Base-by-base conservation (phyloP, 2,113 vertebrate species). In the Sialia sialis region DNA sequence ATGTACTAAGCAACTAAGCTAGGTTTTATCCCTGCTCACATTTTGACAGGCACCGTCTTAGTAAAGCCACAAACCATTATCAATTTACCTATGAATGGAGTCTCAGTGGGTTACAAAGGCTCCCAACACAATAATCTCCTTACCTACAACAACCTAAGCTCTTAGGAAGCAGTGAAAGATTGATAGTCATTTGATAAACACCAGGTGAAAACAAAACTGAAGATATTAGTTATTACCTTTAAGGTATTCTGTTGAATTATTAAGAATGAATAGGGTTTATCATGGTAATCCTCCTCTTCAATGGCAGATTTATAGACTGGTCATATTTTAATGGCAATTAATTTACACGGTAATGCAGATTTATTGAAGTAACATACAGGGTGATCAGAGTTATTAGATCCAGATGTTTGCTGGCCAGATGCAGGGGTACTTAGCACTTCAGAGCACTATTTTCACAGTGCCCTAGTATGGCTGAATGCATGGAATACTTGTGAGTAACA, bases 321-420 rank as follows among this genome's bases (percentile, higher is more conserved):
- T 81, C 63, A 63, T 74, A 66, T 77, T 86, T 84, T 70, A 93
- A 84, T 64, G 43, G 51, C 41, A 93, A 93, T 88, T 77, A 9
- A 86, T 88, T 88, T 59, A 69, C 27, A 77, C 34, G 8, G 29
- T 83, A 91, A 91, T 69, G 20, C 22, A 93, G 59, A 70, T 84
- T 88, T 82, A 79, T 68, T 85, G 63, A 80, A 32, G 41, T 70
- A 77, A 59, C 46, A 69, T 26, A 34, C 16, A 49, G 19, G 25
- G 16, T 63, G 27, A 90, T 74, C 67, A 77, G 34, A 62, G 36
- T 84, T 89, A 86, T 63, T 84, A 58, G 52, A 92, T 59, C 84
- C 48, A 95, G 90, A 78, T 89, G 60, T 62, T 91, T 91, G n/a
- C 41, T 78, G 75, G 83, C 51, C 82, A 62, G 75, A 84, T 74